These are phyloP conservation scores for Corythoichthys intestinalis DNA, from an alignment of 2,113 vertebrate genomes.

Conservation along the genomic window DNA sequence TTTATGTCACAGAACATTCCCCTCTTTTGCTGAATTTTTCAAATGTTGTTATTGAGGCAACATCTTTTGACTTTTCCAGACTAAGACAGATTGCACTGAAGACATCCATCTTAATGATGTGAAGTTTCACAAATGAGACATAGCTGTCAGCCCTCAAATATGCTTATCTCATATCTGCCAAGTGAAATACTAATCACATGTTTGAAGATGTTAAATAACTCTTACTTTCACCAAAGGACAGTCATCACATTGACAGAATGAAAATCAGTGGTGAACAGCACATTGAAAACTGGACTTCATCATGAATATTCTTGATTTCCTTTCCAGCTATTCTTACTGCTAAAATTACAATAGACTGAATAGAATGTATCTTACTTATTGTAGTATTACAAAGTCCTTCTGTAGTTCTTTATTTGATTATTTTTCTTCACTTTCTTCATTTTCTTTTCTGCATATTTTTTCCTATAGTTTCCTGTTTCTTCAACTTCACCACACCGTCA, in stretches of 20 bases:
- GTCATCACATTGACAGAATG: not conserved
- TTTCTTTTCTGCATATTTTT: slow-evolving; percentile 3
- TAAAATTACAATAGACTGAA: not conserved
- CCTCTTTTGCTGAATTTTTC: not conserved
- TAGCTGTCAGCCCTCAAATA: not conserved
- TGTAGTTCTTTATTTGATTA: not conserved
- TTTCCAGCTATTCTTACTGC: not conserved
- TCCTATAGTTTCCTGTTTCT: slow-evolving; percentile 88
- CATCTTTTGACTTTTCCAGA: not conserved
- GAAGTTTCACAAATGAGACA: not conserved
- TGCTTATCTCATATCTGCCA: not conserved
- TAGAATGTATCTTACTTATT: not conserved
- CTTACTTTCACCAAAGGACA: not conserved
- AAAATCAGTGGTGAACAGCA: not conserved
- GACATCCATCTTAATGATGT: not conserved
- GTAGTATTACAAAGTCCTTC: not conserved
- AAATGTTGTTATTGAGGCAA: not conserved
- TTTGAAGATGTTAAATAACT: not conserved
- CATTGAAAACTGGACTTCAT: not conserved
- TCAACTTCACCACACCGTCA: slow-evolving; percentile 96
- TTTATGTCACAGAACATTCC: not conserved
- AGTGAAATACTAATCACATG: not conserved
- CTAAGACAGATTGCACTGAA: not conserved
- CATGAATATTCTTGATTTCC: not conserved
- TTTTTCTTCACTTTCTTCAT: slow-evolving; percentile 11